These are phyloP conservation scores for Ancistrus triradiatus DNA, from an alignment of 2,113 vertebrate species.

Conservation along the genomic window DNA sequence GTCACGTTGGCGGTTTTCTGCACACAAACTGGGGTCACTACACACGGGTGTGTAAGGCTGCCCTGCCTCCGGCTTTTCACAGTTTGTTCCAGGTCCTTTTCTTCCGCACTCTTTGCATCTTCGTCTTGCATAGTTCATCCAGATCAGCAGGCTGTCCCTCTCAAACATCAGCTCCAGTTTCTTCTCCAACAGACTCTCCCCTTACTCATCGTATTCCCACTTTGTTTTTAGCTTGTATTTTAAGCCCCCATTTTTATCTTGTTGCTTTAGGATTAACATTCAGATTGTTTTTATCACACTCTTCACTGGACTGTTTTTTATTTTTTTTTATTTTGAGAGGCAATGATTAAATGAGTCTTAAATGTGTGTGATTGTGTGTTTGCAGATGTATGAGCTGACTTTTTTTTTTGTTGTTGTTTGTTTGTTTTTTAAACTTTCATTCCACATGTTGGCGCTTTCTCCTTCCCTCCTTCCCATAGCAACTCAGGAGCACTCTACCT, in stretches of 20 bases:
- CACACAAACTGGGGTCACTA: conserved; percentile 10
- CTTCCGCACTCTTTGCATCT: too few species aligned
- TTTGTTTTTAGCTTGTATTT: conserved; percentile 30
- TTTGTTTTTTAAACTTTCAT: too few species aligned
- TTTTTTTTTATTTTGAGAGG: conserved; percentile 59
- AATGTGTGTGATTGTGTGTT: conserved; percentile 56
- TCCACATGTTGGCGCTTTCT: conserved; percentile 73
- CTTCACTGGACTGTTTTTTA: conserved; percentile 46
- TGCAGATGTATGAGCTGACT: conserved; percentile 53
- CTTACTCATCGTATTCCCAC: background rate
- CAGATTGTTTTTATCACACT: conserved; percentile 52
- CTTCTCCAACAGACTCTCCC: conserved; percentile 9
- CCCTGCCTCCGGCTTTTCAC: conserved; percentile 5
- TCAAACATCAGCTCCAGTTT: background rate
- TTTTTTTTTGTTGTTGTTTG: too few species aligned
- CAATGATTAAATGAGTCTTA: conserved; percentile 79
- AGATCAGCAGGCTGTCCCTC: conserved; percentile 1
- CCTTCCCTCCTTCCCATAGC: conserved; percentile 78
- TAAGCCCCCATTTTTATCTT: conserved; percentile 24
- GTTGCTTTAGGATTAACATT: conserved; percentile 63
- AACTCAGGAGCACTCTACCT: conserved; percentile 68
- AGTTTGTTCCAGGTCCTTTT: background rate
- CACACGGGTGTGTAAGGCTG: conserved; percentile 33
- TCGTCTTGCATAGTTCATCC: too few species aligned
- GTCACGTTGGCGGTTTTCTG: background rate